Conservation (phyloP, 2,888 invertebrate genomes). For the Tubulanus polymorphus region DNA sequence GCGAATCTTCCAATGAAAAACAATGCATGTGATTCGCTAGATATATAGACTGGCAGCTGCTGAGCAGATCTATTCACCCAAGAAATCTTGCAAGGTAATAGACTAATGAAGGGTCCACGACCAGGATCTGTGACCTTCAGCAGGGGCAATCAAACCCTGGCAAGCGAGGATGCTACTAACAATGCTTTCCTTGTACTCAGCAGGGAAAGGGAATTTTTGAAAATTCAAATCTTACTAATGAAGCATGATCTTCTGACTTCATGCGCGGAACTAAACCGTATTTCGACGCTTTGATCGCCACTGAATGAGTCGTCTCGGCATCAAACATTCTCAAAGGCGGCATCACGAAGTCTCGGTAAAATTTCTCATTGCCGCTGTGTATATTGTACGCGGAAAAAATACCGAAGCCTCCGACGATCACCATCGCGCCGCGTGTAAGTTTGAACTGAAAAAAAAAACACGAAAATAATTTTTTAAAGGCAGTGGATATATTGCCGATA, state of each 20-base stretch:
- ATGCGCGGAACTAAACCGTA: conserved; percentile 68
- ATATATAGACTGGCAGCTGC: too few species aligned
- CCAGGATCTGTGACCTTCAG: too few species aligned
- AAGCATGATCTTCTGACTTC: conserved; percentile 61
- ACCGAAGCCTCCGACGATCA: conserved; percentile 65
- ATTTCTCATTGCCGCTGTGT: conserved; percentile 73
- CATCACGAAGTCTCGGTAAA: conserved; percentile 70
- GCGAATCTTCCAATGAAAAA: too few species aligned
- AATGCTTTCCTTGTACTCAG: too few species aligned
- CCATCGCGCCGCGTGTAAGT: conserved; percentile 63
- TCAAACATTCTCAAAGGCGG: conserved; percentile 65
- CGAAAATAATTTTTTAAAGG: too few species aligned
- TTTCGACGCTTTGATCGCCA: conserved; percentile 73
- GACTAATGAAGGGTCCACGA: too few species aligned
- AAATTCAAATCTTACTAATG: conserved; percentile 59
- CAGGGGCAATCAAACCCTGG: too few species aligned
- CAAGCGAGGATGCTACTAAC: too few species aligned
- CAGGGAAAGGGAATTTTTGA: neutral
- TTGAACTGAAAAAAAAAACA: conserved; percentile 59
- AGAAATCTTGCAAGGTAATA: too few species aligned
- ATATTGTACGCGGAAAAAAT: conserved; percentile 67
- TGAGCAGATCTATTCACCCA: too few species aligned
- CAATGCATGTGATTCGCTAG: too few species aligned
- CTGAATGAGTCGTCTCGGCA: conserved; percentile 78
- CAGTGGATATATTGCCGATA: too few species aligned